Percentiles rank a stretch among this genome's conserved stretches.
phyloP scores from a whole-genome alignment of 2,888 invertebrate species.

The Idaea biselata region DNA sequence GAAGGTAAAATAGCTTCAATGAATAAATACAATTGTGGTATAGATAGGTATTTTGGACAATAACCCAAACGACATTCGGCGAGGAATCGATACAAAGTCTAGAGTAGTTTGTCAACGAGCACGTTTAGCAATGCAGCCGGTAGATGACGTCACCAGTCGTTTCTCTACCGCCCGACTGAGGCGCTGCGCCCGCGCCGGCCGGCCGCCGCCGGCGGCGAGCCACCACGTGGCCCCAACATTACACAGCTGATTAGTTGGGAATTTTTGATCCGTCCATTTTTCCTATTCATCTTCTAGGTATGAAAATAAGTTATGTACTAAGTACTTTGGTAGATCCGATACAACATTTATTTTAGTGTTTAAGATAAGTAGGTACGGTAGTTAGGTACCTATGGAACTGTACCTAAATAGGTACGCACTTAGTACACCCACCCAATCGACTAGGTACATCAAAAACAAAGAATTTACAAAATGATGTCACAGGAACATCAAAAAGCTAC shows the following conservation, averaged over 20 bases:
- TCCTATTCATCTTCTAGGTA: no score
- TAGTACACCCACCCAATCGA: background rate
- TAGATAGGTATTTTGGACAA: background rate
- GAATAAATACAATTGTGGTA: no score
- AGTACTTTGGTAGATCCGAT: no score
- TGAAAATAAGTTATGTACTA: no score
- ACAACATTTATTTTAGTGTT: no score
- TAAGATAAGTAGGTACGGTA: no score
- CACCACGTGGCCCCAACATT: slow-evolving; percentile 60
- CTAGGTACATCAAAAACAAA: background rate
- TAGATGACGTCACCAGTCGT: slow-evolving; percentile 52
- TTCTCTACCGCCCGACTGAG: slow-evolving; percentile 16
- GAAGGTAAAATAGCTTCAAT: no score
- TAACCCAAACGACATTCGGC: background rate
- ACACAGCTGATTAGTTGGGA: slow-evolving; percentile 50
- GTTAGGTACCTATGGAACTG: no score
- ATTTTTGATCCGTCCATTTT: background rate
- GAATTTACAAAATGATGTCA: background rate
- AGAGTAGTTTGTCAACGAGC: background rate
- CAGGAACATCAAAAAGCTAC: slow-evolving; percentile 12
- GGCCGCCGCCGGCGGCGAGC: slow-evolving; percentile 41
- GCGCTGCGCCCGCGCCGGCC: slow-evolving; percentile 21
- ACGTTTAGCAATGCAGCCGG: slow-evolving; percentile 23
- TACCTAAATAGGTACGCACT: no score
- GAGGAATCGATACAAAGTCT: background rate